phyloP scores from a whole-genome alignment of 2,888 invertebrate genomes.

The Apantesis nais region DNA sequence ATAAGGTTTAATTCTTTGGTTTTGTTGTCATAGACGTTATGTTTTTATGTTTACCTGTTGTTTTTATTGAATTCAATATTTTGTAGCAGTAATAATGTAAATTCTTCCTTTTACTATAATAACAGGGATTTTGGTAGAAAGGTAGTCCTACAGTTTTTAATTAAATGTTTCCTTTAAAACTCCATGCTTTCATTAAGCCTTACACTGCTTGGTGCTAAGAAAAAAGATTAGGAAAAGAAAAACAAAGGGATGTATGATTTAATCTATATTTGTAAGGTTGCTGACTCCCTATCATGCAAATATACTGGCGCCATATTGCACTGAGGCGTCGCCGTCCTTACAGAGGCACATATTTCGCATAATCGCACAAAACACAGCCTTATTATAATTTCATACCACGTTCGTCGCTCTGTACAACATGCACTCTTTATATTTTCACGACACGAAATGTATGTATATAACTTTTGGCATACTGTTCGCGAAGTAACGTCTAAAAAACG shows the following conservation, averaged over 20 bases:
- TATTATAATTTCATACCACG: constrained; percentile 57
- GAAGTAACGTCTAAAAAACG: neutral
- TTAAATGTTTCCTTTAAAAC: neutral
- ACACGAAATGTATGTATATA: neutral
- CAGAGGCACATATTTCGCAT: constrained; percentile 38
- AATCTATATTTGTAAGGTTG: neutral
- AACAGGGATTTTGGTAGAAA: neutral
- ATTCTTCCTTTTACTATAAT: neutral
- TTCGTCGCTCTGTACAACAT: constrained; percentile 33
- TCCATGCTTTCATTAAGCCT: neutral
- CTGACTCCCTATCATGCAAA: constrained; percentile 32
- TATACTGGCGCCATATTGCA: constrained; percentile 18
- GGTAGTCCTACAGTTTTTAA: neutral
- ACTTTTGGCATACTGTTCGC: neutral
- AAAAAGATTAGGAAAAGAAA: neutral
- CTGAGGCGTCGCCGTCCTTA: constrained; percentile 15
- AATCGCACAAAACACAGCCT: constrained; percentile 44
- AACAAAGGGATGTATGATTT: neutral
- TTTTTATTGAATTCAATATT: neutral
- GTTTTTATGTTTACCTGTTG: neutral
- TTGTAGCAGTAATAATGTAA: no score
- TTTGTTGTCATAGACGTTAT: no score
- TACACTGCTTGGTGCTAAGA: neutral
- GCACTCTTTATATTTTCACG: constrained; percentile 11
- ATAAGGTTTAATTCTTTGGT: no score